Conservation (phyloP, 2,113 vertebrate species). For the Megaceryle maxima region DNA sequence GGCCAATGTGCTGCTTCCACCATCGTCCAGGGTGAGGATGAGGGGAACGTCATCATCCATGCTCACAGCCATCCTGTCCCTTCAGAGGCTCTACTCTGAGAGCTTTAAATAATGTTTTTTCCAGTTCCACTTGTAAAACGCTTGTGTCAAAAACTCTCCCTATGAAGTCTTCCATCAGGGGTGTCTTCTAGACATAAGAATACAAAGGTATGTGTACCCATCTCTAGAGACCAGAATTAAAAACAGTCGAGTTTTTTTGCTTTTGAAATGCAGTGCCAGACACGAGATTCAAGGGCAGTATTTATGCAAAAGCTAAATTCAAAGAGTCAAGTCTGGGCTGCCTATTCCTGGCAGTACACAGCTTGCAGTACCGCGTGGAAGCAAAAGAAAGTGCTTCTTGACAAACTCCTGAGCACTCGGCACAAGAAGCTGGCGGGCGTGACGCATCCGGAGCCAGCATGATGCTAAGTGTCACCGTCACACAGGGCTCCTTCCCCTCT, state of each 20-base stretch:
- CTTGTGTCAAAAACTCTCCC: neutral
- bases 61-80: conserved; percentile 73
- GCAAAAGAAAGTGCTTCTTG: neutral
- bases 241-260: too few relatives aligned
- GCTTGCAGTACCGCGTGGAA: neutral
- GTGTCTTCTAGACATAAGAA: neutral
- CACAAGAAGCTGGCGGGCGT: neutral
- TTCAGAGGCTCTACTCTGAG: neutral
- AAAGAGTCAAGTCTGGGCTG: neutral
- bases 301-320: neutral
- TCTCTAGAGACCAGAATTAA: neutral
- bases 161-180: neutral
- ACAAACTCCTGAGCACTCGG: neutral
- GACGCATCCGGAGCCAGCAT: neutral
- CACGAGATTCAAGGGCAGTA: fast-evolving
- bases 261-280: fast-evolving
- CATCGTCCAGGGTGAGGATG: conserved; percentile 91
- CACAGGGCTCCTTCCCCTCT: neutral
- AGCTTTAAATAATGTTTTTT: neutral
- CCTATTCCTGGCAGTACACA: fast-evolving
- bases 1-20: conserved; percentile 71
- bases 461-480: neutral
- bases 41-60: conserved; percentile 92
- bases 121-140: neutral
- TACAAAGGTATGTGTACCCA: fast-evolving